A percentile compares a stretch with the other conserved stretches of the same genome.
These are phyloP conservation scores for Platyura marginata DNA, from an alignment of 1,140 invertebrate species.

Conservation along the genomic window DNA sequence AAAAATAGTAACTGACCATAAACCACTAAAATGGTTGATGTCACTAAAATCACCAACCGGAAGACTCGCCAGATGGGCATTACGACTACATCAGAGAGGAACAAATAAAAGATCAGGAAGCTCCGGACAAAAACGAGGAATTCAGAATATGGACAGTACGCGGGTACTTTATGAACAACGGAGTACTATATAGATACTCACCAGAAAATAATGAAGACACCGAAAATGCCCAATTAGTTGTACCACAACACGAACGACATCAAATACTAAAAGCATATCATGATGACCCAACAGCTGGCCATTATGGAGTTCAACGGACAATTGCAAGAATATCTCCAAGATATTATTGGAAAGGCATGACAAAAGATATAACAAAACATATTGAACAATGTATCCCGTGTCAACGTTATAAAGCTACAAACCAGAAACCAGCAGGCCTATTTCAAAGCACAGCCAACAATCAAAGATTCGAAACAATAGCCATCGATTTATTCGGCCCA, in stretches of 20 bases:
- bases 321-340: slow-evolving; percentile 6
- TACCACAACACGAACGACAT: slow-evolving; percentile 7
- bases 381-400: slow-evolving; percentile 11
- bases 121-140: neutral
- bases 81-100: slow-evolving; percentile 1
- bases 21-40: slow-evolving; percentile 10
- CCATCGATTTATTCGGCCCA: no score
- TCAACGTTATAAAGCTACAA: no score
- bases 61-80: slow-evolving; percentile 12
- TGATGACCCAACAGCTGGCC: slow-evolving; percentile 6
- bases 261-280: slow-evolving; percentile 7
- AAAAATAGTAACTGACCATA: slow-evolving; percentile 13
- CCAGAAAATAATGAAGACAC: slow-evolving; percentile 1
- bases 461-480: no score
- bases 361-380: slow-evolving; percentile 8
- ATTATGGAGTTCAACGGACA: slow-evolving; percentile 11
- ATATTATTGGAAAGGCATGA: slow-evolving; percentile 15
- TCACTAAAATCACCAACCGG: slow-evolving; percentile 11
- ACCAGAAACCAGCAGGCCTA: no score
- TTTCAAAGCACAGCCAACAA: no score
- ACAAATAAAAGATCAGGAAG: neutral
- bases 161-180: neutral
- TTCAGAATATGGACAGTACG: slow-evolving; percentile 1
- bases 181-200: neutral
- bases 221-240: slow-evolving; percentile 10